Base-by-base conservation (phyloP, 2,888 invertebrate genomes). In the Tenthredo mesomela region DNA sequence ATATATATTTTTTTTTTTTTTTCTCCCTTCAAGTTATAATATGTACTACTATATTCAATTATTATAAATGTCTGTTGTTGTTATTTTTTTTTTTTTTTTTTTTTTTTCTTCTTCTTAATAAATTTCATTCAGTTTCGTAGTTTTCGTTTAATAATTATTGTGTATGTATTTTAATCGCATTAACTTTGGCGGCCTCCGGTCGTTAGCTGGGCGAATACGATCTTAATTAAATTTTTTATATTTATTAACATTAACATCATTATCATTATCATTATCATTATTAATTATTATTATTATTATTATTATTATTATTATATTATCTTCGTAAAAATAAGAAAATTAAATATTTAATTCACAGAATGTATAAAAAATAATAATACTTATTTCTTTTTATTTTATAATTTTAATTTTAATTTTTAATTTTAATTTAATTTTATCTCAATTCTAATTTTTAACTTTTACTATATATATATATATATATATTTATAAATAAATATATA, bases 111-210 rank as follows among this genome's bases (percentile, higher is more conserved):
- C 4, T 2, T 33, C 4, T 54, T 29, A 43, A 18, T 50, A 29
- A 33, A 33, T 77, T 77, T 47, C 4, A 29, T n/a, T n/a, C 6
- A n/a, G 9, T 1, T n/a, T 43, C 40, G 21, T 21, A 21, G 6
- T 73, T 73, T 21, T 21, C 33, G 71, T 43, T 73, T 21, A 4
- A 37, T 73, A n/a, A n/a, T n/a, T n/a, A n/a, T n/a, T n/a, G n/a
- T n/a, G n/a, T 43, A 2, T 77, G 29, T 77, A 54, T 77, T 77
- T 50, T 77, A 77, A 25, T 77, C 70, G 71, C 70, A 29, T 82
- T 85, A 85, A 85, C 85, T 85, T 85, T 85, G 85, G 82, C 80
- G 67, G 85, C 85, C 71, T 70, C 70, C 80, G 29, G 1, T 82
- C 43, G 82, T 71, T 80, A 85, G 85, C 85, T 85, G 82, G 71